Base-by-base conservation (phyloP, 2,888 invertebrate species). In the Pristionchus exspectatus region DNA sequence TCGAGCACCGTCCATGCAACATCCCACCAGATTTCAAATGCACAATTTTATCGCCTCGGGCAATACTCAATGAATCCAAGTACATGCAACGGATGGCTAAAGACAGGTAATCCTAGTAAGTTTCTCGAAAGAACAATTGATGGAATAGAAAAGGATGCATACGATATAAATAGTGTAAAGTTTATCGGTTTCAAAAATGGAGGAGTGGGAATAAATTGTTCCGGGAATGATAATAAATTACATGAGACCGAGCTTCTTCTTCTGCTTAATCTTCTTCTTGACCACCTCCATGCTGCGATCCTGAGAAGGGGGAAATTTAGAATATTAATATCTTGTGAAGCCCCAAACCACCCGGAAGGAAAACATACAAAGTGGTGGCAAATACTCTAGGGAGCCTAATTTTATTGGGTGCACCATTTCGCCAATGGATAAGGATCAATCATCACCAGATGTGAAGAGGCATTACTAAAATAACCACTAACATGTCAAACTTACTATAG, bases 181-280 rank as follows among this genome's bases (percentile, higher is more conserved):
- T 77, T 77, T 77, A 44, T 77, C 30, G 56, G 21, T 16, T 83
- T 16, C 10, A 33, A 27, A 72, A 72, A 84, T 44, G 59, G 44
- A 50, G 44, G 44, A 50, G 30, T 9, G 72, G 72, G 33, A 33
- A 72, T 72, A 33, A 14, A 24, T 69, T 24, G 66, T 21, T 24
- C n/a, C 14, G 56, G 56, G 59, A 59, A 33, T 59, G 24, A 86
- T n/a, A 33, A 44, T 54, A 69, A 59, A 30, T 74, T 44, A 44
- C 50, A 56, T 81, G 83, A 95, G 92, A 44, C 95, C 96, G 12
- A 98, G 96, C 1, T 97, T 97, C 90, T 97, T 97, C 95, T 98
- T 98, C 94, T 98, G 98, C 94, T 98, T 98, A 95, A 98, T 98
- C 95, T 99, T 99, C 96, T 98, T 98, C 92, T 97, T 96, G 0